phyloP scores from a whole-genome alignment of 2,888 invertebrate genomes.

The Arrhopalites spinosus region DNA sequence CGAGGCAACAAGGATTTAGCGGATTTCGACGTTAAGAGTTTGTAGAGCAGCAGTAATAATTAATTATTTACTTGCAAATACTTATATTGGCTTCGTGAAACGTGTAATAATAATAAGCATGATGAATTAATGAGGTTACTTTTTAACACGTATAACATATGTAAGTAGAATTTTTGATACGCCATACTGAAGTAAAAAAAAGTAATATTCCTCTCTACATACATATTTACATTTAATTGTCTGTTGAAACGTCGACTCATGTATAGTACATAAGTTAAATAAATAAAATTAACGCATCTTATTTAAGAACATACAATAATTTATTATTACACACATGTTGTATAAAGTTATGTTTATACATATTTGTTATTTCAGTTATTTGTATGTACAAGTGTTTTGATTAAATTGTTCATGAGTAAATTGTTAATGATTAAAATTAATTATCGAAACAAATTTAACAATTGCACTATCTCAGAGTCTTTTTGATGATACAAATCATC shows the following conservation, averaged over 20 bases:
- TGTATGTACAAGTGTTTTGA: too few species aligned
- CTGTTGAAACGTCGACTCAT: background rate
- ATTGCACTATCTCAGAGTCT: slow-evolving; percentile 51
- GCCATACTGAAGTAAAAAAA: background rate
- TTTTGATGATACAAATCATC: slow-evolving; percentile 64
- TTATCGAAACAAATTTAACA: slow-evolving; percentile 44
- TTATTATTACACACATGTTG: too few species aligned
- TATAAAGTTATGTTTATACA: too few species aligned
- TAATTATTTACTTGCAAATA: slow-evolving; percentile 6
- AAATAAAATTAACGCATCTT: too few species aligned
- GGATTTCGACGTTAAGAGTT: slow-evolving; percentile 35
- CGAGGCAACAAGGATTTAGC: slow-evolving; percentile 37
- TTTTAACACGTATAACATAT: background rate
- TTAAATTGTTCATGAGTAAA: too few species aligned
- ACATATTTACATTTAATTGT: too few species aligned
- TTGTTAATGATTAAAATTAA: background rate
- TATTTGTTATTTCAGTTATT: too few species aligned
- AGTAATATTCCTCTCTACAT: background rate
- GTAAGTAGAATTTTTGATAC: slow-evolving; percentile 14
- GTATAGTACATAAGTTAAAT: background rate
- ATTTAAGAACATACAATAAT: too few species aligned
- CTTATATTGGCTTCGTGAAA: background rate
- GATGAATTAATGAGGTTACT: background rate
- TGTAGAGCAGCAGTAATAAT: background rate
- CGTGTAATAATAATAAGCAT: too few species aligned